phyloP scores from a whole-genome alignment of 2,888 invertebrate genomes.

The Drosophila neotestacea region DNA sequence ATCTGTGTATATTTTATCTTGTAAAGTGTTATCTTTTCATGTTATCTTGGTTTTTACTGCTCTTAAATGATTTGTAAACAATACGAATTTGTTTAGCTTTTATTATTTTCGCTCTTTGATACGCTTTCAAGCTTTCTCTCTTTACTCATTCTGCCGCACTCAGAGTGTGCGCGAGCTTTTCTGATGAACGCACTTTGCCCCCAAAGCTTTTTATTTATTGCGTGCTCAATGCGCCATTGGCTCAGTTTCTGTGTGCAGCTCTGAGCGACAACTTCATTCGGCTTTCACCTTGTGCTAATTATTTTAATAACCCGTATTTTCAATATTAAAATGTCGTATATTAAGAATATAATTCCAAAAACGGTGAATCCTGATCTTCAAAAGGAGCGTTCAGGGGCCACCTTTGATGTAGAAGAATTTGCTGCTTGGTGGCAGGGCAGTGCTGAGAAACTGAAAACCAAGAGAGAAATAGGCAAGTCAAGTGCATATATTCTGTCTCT shows the following conservation, averaged over 20 bases:
- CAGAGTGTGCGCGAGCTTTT: conserved; percentile 13
- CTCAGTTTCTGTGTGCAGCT: conserved; percentile 46
- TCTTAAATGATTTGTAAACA: conserved; percentile 24
- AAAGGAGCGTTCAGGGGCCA: conserved; percentile 82
- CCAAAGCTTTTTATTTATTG: conserved; percentile 36
- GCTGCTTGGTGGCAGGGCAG: conserved; percentile 92
- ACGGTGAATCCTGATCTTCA: conserved; percentile 77
- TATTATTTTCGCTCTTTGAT: not conserved
- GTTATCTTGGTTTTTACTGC: conserved; percentile 3
- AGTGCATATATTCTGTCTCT: not conserved
- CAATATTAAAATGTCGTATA: conserved; percentile 59
- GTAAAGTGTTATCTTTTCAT: conserved; percentile 1
- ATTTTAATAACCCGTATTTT: not conserved
- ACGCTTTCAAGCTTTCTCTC: not conserved
- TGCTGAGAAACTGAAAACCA: conserved; percentile 86
- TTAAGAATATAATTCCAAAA: conserved; percentile 64
- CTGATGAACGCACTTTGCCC: conserved; percentile 56
- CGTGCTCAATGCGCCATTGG: conserved; percentile 3
- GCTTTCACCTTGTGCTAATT: conserved; percentile 9
- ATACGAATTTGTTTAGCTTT: not conserved
- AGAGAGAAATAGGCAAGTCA: conserved; percentile 68
- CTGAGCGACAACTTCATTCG: conserved; percentile 30
- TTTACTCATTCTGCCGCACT: not conserved
- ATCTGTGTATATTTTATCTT: not conserved
- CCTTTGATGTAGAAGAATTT: conserved; percentile 90